Conservation (phyloP, 2,113 vertebrate genomes). For the Mohoua ochrocephala region DNA sequence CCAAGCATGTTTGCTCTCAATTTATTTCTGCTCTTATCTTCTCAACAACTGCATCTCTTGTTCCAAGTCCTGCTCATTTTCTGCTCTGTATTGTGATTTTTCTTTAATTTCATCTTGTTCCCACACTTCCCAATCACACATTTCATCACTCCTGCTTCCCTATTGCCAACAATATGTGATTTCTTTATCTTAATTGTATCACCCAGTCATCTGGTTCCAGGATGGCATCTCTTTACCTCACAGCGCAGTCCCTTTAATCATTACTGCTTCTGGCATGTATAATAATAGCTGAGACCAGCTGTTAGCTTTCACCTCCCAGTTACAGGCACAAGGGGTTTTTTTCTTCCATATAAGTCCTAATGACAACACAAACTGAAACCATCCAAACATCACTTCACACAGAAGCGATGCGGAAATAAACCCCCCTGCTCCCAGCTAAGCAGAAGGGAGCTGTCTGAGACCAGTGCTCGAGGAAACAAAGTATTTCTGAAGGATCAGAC, state of each 20-base stretch:
- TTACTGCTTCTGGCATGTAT: conserved; percentile 51
- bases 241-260: conserved; percentile 44
- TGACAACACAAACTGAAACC: conserved; percentile 25
- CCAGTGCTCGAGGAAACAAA: neutral
- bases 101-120: conserved; percentile 56
- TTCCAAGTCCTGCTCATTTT: conserved; percentile 63
- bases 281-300: conserved; percentile 57
- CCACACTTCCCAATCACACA: conserved; percentile 47
- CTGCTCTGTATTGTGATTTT: conserved; percentile 46
- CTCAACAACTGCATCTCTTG: conserved; percentile 50
- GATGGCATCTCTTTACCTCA: conserved; percentile 56
- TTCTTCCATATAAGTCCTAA: neutral
- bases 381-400: neutral
- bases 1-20: conserved; percentile 57
- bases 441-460: neutral
- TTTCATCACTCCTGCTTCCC: conserved; percentile 59
- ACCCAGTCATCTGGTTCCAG: conserved; percentile 53
- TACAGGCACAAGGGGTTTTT: neutral
- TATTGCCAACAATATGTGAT: conserved; percentile 34
- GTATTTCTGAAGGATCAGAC: neutral
- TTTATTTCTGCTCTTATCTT: conserved; percentile 64
- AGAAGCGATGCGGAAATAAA: neutral
- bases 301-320: conserved; percentile 43
- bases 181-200: conserved; percentile 69
- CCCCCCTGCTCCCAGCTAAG: neutral